These are phyloP conservation scores for Melieria omissa DNA, from an alignment of 2,888 invertebrate species.

Conservation along the genomic window DNA sequence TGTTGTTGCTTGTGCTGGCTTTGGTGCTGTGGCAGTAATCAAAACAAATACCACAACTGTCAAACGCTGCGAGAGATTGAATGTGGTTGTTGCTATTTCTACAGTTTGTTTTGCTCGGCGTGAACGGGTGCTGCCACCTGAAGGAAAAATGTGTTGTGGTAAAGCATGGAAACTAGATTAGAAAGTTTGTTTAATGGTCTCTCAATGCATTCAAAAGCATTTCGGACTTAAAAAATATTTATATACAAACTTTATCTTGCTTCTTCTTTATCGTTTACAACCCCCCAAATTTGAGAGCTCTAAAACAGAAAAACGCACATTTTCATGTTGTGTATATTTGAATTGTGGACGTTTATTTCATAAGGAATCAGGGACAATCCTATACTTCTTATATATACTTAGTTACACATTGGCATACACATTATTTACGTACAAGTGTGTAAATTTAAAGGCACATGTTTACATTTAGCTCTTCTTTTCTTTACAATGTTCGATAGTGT, in stretches of 20 bases:
- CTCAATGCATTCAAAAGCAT: too few relatives aligned
- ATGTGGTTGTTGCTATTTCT: constrained; percentile 5
- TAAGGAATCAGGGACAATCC: constrained; percentile 9
- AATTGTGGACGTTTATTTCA: constrained; percentile 18
- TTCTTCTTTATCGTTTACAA: too few relatives aligned
- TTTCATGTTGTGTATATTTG: neutral
- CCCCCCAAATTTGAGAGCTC: too few relatives aligned
- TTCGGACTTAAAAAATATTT: too few relatives aligned
- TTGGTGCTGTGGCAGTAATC: constrained; percentile 26
- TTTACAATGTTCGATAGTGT: too few relatives aligned
- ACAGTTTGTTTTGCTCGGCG: constrained; percentile 17
- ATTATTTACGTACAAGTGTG: neutral
- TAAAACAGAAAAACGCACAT: too few relatives aligned
- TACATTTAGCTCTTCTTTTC: too few relatives aligned
- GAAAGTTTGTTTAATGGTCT: too few relatives aligned
- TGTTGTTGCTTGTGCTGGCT: neutral
- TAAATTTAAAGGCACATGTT: neutral
- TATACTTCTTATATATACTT: neutral
- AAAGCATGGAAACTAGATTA: too few relatives aligned
- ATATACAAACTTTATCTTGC: too few relatives aligned
- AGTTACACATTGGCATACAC: neutral
- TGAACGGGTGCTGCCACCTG: constrained; percentile 1
- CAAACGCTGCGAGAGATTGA: constrained; percentile 1
- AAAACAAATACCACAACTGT: constrained; percentile 30
- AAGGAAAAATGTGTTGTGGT: neutral